Evolutionary conservation across 2,888 invertebrate species (phyloP), one percentile per base, ranked within the genome.

Genomic region (Linyphia triangularis): DNA sequence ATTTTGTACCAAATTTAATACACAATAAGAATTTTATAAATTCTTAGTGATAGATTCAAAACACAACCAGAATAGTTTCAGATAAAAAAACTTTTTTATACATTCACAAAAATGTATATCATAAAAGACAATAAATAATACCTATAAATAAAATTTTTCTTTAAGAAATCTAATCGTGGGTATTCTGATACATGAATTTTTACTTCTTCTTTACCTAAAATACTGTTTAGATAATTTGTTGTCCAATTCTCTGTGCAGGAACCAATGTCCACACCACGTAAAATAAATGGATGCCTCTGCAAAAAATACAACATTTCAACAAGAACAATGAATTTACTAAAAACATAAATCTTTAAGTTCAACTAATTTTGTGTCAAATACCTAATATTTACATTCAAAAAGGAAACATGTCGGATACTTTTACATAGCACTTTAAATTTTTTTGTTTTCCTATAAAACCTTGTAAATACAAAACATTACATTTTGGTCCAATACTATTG

Each of bases 131-230:
- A 61, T 37, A 10, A 43, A 24, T 61, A 70, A 86, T 91, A 93
- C 93, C 93, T 93, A 91, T 94, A 94, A 0, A 92, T 81, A 91
- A 94, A 94, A 90, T 94, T 94, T 91, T 94, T 94, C 43, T 92
- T 91, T 26, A 94, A 91, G 91, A 94, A 94, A 91, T 94, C 93
- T 92, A 94, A 92, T 84, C 92, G 92, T 24, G 92, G 91, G 22
- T 91, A 91, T 59, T 91, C 89, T 40, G 93, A 93, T n/a, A 93
- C 93, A 91, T 94, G 94, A 82, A 94, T 92, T 91, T 93, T 93
- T 1, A 94, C 94, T 51, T 92, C 91, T 65, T 92, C 91, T n/a
- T 92, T 90, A 16, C 92, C 92, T 10, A 93, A 92, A 70, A 91
- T 90, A 2, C 92, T 88, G n/a, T 91, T 91, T 51, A 94, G 91